Base-by-base conservation (phyloP, 2,113 vertebrate species). In the Callorhinus ursinus region DNA sequence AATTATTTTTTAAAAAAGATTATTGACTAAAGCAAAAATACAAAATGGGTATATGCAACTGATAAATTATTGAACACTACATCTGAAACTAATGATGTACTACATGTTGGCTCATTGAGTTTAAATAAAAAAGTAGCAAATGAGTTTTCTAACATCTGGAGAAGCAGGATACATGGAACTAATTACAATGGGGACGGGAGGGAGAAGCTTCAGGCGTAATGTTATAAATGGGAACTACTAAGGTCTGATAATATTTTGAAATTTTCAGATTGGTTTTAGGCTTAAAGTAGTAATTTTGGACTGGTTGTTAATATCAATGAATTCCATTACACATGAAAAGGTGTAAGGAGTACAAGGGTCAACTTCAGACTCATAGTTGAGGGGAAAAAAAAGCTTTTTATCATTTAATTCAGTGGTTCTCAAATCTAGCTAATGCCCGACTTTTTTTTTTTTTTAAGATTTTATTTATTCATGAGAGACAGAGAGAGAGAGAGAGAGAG, bases 171-270 rank as follows among this genome's bases (percentile, higher is more conserved):
- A 11, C 28, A 1, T 7, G 49, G 42, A 33, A n/a, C 16, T 2
- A n/a, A 5, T 15, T 4, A 11, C 13, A 22, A 21, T 5, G 24
- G 7, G 24, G 8, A 21, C 4, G 9, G 36, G 36, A 18, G 10
- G 8, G 24, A 46, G 51, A 18, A 1, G n/a, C 5, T 63, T 28
- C 8, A 21, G 1, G 15, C 6, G 0, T 0, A 8, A 33, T 4
- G 46, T 26, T 5, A 36, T 36, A 8, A 4, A 8, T 2, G 14
- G 3, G 24, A 42, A 15, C 24, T 16, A 0, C n/a, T 8, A 2
- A 13, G 74, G 26, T 13, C 5, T 3, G 9, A 31, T 1, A 1
- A 12, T 7, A 8, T 19, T 46, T 53, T 1, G 61, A 79, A 19
- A 55, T 22, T 72, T 21, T 19, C 46, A 3, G 46, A 15, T 28